Percentiles rank a stretch among this genome's conserved stretches.
Evolutionary conservation across 30 jellyfish, hydroid and myxozoan species (phyloP).

Genomic region (Catostylus mosaicus): DNA sequence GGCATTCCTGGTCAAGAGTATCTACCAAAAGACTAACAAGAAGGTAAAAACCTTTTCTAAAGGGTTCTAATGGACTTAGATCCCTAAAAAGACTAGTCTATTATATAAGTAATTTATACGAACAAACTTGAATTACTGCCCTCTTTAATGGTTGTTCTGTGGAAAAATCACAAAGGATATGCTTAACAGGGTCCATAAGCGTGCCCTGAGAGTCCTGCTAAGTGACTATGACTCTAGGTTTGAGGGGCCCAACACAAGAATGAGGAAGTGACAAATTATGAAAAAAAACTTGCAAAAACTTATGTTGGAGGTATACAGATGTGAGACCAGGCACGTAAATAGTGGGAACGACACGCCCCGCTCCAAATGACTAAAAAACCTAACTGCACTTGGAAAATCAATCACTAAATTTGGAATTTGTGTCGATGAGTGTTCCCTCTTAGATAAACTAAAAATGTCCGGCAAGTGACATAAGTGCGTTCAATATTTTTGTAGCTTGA

Average conservation of each 20-base stretch:
- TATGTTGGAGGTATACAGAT: neutral
- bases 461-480: no score
- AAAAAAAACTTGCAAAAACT: neutral
- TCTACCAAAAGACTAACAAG: constrained; percentile 2
- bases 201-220: constrained; percentile 8
- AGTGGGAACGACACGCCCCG: no score
- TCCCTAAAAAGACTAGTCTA: neutral
- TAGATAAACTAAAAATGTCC: no score
- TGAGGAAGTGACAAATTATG: neutral
- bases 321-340: no score
- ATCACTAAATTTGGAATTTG: no score
- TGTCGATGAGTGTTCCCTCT: no score
- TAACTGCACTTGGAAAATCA: no score
- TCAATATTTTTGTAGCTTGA: no score
- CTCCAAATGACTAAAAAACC: no score
- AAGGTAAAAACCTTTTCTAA: constrained; percentile 8
- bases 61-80: neutral
- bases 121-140: constrained; percentile 4
- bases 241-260: neutral
- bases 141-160: neutral
- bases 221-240: neutral
- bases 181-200: neutral
- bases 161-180: constrained; percentile 2
- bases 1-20: no score
- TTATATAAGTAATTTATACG: neutral